These are phyloP conservation scores for Epinotia brunnichana DNA, from an alignment of 2,888 invertebrate species.

Conservation along the genomic window DNA sequence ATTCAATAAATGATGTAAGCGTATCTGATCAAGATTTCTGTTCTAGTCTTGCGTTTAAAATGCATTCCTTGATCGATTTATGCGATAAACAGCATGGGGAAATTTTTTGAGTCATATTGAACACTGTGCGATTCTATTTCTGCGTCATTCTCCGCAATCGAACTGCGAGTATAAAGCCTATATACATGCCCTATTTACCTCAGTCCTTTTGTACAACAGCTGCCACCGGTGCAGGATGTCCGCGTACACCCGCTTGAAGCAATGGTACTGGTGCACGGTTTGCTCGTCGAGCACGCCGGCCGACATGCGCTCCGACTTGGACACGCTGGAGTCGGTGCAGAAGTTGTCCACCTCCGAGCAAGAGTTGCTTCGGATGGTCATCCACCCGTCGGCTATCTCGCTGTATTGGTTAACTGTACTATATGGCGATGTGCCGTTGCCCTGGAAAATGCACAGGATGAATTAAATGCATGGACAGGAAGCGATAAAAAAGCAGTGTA, in stretches of 20 bases:
- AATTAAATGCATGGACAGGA: background rate
- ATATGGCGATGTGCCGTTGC: slow-evolving; percentile 91
- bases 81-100: too few relatives aligned
- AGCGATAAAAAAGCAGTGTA: background rate
- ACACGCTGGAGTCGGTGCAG: slow-evolving; percentile 69
- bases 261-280: slow-evolving; percentile 87
- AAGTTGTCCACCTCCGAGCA: slow-evolving; percentile 94
- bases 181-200: slow-evolving; percentile 72
- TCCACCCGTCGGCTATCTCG: slow-evolving; percentile 92
- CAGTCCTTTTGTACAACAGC: slow-evolving; percentile 90
- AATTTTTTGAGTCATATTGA: too few relatives aligned
- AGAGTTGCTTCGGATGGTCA: slow-evolving; percentile 91
- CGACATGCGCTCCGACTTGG: slow-evolving; percentile 68
- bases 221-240: slow-evolving; percentile 95
- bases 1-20: too few relatives aligned
- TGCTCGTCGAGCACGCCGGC: slow-evolving; percentile 76
- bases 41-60: too few relatives aligned
- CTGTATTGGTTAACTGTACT: slow-evolving; percentile 91
- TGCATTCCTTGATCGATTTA: too few relatives aligned
- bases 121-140: too few relatives aligned
- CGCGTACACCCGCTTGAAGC: slow-evolving; percentile 93
- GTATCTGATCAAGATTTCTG: too few relatives aligned
- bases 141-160: too few relatives aligned
- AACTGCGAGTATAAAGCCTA: too few relatives aligned
- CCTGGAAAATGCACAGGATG: slow-evolving; percentile 61